Base-by-base conservation (phyloP, 2,113 vertebrate species). In the Neotoma lepida region DNA sequence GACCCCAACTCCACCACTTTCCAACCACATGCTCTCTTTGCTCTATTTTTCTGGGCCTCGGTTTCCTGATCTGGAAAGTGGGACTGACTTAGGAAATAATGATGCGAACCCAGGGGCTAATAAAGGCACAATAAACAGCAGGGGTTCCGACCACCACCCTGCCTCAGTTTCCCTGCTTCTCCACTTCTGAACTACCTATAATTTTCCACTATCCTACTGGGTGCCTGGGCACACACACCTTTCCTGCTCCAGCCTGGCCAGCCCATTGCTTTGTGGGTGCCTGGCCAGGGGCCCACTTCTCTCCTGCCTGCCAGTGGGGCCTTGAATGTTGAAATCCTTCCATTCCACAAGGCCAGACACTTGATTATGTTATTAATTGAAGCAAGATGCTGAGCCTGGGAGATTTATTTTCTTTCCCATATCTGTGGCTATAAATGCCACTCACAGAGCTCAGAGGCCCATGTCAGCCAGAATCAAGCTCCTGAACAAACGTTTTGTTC, bases 391-490 rank as follows among this genome's bases (percentile, higher is more conserved):
- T 63, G 49, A 2, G 56, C 78, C 95, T 17, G 6, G 74, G 74
- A 98, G 96, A 98, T 98, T 98, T 98, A 98, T 98, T 99, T 98
- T 97, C 97, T 97, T 97, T 98, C 96, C 97, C 96, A 2, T 97
- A 97, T 97, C 96, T 97, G 97, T 88, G 90, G 97, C 98, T 93
- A 91, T 97, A 98, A 98, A 97, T n/a, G 91, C 94, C 95, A 88
- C 98, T 97, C 71, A 28, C 92, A 94, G 96, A 97, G 97, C 97
- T 96, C 97, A 94, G 97, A 97, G 96, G 88, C 95, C 96, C 96
- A 0, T 92, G 97, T 97, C 97, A 97, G 98, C 95, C 95, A 2
- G 44, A 93, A 96, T 97, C 97, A 96, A 93, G 66, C 97, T 91
- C 96, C 97, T 98, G 97, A 98, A 98, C 96, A 81, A 97, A 64